phyloP scores from a whole-genome alignment of 1,140 invertebrate genomes.

The Saccostrea cuccullata region DNA sequence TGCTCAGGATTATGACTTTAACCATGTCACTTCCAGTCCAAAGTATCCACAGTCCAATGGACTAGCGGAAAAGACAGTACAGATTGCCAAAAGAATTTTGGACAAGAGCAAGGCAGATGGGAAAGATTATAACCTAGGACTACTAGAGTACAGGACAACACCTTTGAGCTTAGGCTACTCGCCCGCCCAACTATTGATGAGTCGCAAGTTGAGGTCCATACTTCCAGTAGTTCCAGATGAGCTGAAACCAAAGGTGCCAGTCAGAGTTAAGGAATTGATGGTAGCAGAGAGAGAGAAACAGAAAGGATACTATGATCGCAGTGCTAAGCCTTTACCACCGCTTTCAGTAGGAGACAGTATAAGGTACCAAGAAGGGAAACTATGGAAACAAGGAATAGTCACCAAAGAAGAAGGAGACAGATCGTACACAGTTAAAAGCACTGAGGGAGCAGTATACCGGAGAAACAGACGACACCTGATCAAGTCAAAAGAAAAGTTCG shows the following conservation, averaged over 20 bases:
- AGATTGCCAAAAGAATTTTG: too few relatives aligned
- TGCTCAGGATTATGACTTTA: neutral
- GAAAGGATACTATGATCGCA: constrained; percentile 2
- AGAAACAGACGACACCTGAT: too few relatives aligned
- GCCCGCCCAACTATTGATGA: constrained; percentile 34
- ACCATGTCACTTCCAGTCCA: constrained; percentile 30
- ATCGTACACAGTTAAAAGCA: too few relatives aligned
- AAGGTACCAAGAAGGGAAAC: neutral
- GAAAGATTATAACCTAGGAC: neutral
- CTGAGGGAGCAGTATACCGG: too few relatives aligned
- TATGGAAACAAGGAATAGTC: neutral
- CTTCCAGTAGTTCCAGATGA: neutral
- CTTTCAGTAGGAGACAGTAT: constrained; percentile 11
- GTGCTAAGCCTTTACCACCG: neutral
- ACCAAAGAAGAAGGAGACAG: too few relatives aligned
- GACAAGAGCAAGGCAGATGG: neutral
- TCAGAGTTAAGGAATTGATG: neutral
- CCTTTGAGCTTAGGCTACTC: neutral
- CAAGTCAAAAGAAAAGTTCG: too few relatives aligned
- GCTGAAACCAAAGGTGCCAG: neutral
- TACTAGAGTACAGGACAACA: constrained; percentile 27
- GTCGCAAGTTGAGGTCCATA: constrained; percentile 15
- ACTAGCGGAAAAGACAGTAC: neutral
- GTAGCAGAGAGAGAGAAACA: neutral
- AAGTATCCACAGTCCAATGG: constrained; percentile 38